Evolutionary conservation across 2,888 invertebrate species (phyloP).

Genomic region (Platynereis dumerilii): DNA sequence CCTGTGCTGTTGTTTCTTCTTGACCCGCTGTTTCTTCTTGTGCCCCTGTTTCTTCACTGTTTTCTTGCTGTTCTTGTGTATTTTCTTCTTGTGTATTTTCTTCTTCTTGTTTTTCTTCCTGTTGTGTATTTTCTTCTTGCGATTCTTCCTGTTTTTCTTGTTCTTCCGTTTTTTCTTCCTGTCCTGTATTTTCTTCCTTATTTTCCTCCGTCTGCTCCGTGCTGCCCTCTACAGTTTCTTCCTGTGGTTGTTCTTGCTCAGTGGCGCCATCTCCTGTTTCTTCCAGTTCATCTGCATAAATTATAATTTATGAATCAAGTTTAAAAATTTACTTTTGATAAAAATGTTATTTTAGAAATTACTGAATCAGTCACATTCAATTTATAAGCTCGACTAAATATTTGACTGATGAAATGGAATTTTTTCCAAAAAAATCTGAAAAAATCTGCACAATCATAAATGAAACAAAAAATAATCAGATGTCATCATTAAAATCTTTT

Average conservation of each 20-base stretch:
- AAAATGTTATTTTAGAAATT: not conserved
- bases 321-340: not conserved
- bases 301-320: not conserved
- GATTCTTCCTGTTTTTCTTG: not conserved
- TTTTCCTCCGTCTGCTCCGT: not conserved
- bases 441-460: no score
- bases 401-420: no score
- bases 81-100: not conserved
- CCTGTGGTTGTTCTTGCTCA: not conserved
- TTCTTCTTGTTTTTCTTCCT: not conserved
- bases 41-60: not conserved
- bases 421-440: no score
- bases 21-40: slow-evolving; percentile 3
- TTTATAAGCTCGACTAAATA: not conserved
- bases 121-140: not conserved
- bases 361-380: not conserved
- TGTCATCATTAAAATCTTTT: no score
- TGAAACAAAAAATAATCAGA: no score
- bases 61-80: not conserved
- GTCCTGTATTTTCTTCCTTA: not conserved
- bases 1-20: not conserved
- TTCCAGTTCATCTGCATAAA: not conserved
- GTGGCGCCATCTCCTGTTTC: not conserved
- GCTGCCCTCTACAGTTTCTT: not conserved
- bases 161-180: not conserved